Evolutionary conservation across 1,140 invertebrate species (phyloP).

Genomic region (Acyrthosiphon pisum): DNA sequence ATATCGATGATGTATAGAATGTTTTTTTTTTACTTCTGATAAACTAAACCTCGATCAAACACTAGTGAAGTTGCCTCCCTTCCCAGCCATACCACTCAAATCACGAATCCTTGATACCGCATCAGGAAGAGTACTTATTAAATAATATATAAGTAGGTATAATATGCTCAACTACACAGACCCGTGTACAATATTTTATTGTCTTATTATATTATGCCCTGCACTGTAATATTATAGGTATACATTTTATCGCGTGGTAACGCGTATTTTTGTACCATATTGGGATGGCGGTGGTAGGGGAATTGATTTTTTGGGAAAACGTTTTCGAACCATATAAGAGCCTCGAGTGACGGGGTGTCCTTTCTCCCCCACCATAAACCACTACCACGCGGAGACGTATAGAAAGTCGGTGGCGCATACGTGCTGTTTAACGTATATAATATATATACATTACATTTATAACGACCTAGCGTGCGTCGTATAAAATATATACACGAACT

Average conservation of each 20-base stretch:
- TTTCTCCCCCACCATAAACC: not conserved
- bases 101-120: not conserved
- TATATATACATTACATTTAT: not conserved
- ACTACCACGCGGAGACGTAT: not conserved
- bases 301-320: slow-evolving; percentile 11
- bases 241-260: not conserved
- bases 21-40: not conserved
- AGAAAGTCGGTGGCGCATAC: slow-evolving; percentile 6
- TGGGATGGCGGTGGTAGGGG: not conserved
- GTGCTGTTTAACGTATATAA: not conserved
- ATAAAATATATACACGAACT: not conserved
- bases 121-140: not conserved
- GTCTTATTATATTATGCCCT: too few species aligned
- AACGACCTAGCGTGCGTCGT: not conserved
- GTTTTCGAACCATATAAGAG: not conserved
- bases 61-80: too few species aligned
- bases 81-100: too few species aligned
- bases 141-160: not conserved
- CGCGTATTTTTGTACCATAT: not conserved
- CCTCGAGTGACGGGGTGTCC: not conserved
- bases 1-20: not conserved
- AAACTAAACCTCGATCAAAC: not conserved
- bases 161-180: not conserved
- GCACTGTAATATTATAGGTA: not conserved
- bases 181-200: not conserved